Base-by-base conservation (phyloP, 2,888 invertebrate species). In the Aphidoletes aphidimyza region DNA sequence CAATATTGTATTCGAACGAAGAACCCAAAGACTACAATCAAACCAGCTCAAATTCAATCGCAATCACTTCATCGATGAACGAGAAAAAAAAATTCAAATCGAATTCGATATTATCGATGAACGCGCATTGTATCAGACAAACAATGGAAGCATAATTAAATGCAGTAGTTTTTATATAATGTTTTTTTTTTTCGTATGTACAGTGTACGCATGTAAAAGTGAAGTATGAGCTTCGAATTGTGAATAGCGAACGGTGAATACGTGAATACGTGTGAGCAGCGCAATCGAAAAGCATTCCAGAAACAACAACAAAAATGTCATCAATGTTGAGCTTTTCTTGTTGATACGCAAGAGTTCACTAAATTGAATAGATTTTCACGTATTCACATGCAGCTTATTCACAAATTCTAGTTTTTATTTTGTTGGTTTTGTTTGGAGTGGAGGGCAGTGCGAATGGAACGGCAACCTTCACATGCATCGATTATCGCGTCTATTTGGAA, bases 291-390 rank as follows among this genome's bases (percentile, higher is more conserved):
- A 34, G 34, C 54, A 54, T 3, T 6, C n/a, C 2, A 47, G 3
- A 54, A 54, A 54, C 1, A 54, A 11, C n/a, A 54, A 6, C 26
- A 69, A 69, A 69, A 69, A 69, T 69, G 69, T 30, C 30, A 69
- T 30, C 69, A 69, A 69, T 30, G 69, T 26, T 69, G 69, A 69
- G 69, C 69, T 69, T 69, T 69, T 69, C 69, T 30, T 69, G 69
- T 69, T 69, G 69, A 69, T 30, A 69, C 5, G 19, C 69, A 69
- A 69, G 69, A 19, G 14, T 69, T 69, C 34, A 14, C 30, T 69
- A 69, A 69, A 69, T 69, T 69, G 69, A 69, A 69, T 69, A 69
- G 30, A 69, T 69, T n/a, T 69, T 69, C 34, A 69, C 69, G 69
- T 69, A 34, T 69, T 47, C 17, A 2, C 19, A 14, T 47, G 39